Conservation (phyloP, 2,797 vertebrate species). For the Lutjanus campechanus region DNA sequence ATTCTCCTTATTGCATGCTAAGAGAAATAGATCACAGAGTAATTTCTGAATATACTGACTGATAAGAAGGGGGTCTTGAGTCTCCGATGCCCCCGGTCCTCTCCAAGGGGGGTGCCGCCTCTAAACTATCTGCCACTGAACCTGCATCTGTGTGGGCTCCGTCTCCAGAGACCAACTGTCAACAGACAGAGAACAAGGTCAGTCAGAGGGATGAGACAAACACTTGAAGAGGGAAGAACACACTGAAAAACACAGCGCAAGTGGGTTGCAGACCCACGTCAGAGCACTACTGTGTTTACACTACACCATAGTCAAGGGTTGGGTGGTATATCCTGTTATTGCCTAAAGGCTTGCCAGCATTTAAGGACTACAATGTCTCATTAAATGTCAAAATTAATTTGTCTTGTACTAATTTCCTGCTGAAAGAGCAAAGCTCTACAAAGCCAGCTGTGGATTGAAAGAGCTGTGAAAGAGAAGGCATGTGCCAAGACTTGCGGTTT, state of each 20-base stretch:
- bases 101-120: slow-evolving; percentile 87
- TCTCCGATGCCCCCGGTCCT: slow-evolving; percentile 94
- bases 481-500: slow-evolving; percentile 42
- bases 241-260: slow-evolving; percentile 25
- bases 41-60: slow-evolving; percentile 84
- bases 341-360: slow-evolving; percentile 3
- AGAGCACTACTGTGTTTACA: slow-evolving; percentile 42
- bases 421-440: slow-evolving; percentile 5
- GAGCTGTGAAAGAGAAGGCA: slow-evolving; percentile 16
- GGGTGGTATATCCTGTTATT: slow-evolving; percentile 3
- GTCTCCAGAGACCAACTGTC: slow-evolving; percentile 92
- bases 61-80: slow-evolving; percentile 94
- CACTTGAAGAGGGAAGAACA: slow-evolving; percentile 15
- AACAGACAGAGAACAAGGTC: slow-evolving; percentile 45
- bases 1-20: background rate
- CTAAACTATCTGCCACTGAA: slow-evolving; percentile 84
- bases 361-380: slow-evolving; percentile 2
- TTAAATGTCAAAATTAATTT: slow-evolving; percentile 6
- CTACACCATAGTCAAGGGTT: background rate
- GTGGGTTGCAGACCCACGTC: slow-evolving; percentile 24
- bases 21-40: background rate
- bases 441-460: slow-evolving; percentile 33
- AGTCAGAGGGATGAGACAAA: slow-evolving; percentile 41
- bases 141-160: slow-evolving; percentile 83
- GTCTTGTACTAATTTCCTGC: slow-evolving; percentile 1